Base-by-base conservation (phyloP, 1,140 invertebrate genomes). In the Leptinotarsa undecemlineata region DNA sequence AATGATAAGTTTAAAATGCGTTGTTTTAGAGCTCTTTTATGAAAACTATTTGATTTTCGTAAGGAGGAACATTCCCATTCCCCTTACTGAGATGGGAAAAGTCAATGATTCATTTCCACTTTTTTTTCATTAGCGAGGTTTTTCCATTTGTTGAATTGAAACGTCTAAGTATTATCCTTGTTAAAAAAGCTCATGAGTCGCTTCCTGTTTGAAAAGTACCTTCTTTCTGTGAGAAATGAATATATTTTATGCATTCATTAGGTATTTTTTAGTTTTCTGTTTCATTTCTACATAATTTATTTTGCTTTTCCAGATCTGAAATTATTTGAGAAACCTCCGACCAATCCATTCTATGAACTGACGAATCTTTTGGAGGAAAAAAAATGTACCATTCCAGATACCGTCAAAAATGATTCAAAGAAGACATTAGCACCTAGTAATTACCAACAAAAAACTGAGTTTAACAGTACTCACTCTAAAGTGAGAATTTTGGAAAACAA, bases 401-500 rank as follows among this genome's bases (percentile, higher is more conserved):
- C 51, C n/a, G 51, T 19, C 51, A 57, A 57, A 57, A 19, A 26
- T 8, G 21, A 67, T 67, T 26, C 21, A 67, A 67, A 15, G 3
- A 67, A 21, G 13, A 63, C 20, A 8, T 67, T 17, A 67, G 42
- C n/a, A 23, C 23, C 23, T 14, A 67, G 26, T 8, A 15, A 51
- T 51, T 26, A 64, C 20, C n/a, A 19, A 19, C n/a, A 17, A 19
- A 51, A 69, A 14, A n/a, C 14, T 69, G 15, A 42, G 26, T 69
- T 48, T 6, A 69, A 47, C 68, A 47, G 23, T 8, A 61, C 20
- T 14, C 21, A 26, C 13, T 42, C 71, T 3, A 72, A 64, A 72
- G 60, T 72, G n/a, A 72, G 57, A 47, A 72, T 72, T 47, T 64
- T 72, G 60, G 71, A 72, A 64, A 72, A 72, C 20, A 64, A 64